phyloP scores from a whole-genome alignment of 2,113 vertebrate genomes.

The Tapirus terrestris region DNA sequence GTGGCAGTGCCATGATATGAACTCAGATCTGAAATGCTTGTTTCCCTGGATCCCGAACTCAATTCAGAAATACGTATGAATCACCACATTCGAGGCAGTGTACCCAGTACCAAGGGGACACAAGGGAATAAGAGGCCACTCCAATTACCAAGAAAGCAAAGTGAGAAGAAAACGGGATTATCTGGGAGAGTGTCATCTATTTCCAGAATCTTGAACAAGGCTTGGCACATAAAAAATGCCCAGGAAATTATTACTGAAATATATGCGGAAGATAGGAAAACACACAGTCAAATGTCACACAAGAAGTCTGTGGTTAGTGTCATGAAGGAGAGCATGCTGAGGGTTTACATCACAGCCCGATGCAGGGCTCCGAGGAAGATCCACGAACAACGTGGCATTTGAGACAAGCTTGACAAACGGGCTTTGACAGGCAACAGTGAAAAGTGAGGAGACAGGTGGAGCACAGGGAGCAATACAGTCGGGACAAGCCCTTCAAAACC shows the following conservation, averaged over 20 bases:
- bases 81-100: background rate
- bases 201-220: conserved; percentile 22
- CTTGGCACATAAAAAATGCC: background rate
- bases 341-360: background rate
- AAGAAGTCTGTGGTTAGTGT: background rate
- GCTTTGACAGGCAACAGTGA: background rate
- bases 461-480: background rate
- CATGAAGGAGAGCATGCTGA: background rate
- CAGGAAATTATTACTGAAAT: background rate
- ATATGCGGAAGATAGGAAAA: background rate
- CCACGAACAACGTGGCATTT: background rate
- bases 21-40: background rate
- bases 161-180: background rate
- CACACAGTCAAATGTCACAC: background rate
- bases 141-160: background rate
- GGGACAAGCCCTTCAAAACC: background rate
- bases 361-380: background rate
- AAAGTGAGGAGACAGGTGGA: background rate
- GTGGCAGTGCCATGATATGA: background rate
- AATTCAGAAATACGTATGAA: background rate
- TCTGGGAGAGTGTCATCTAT: background rate
- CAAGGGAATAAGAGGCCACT: background rate
- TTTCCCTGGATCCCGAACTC: background rate
- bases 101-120: background rate
- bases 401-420: background rate